Evolutionary conservation across 2,113 vertebrate genomes (phyloP).

Genomic region (Nycticorax nycticorax): DNA sequence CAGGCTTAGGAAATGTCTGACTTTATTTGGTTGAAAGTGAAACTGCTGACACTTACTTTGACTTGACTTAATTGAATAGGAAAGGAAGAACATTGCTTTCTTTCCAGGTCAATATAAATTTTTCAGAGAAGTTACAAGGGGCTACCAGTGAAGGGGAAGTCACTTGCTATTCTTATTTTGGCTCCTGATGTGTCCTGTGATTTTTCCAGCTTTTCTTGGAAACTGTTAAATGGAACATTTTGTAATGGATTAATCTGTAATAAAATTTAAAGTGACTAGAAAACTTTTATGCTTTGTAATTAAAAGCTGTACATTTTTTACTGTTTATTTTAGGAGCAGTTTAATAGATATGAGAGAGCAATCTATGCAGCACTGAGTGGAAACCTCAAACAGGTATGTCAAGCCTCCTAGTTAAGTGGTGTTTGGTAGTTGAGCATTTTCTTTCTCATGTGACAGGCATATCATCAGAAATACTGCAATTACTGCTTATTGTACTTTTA

Average conservation of each 20-base stretch:
- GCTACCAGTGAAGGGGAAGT: not conserved
- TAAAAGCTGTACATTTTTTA: not conserved
- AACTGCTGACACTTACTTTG: not conserved
- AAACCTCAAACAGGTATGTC: conserved; percentile 91
- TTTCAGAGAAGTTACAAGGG: not conserved
- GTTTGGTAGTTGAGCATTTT: not conserved
- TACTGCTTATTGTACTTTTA: not conserved
- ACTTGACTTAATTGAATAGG: not conserved
- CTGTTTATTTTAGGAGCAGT: conserved; percentile 83
- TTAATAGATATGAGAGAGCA: conserved; percentile 90
- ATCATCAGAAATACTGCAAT: not conserved
- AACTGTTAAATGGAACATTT: not conserved
- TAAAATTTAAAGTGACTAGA: not conserved
- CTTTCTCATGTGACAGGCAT: not conserved
- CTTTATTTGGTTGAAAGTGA: not conserved
- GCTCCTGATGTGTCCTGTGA: not conserved
- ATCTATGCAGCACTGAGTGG: conserved; percentile 95
- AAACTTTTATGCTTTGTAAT: not conserved
- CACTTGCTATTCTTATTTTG: not conserved
- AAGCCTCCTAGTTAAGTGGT: not conserved
- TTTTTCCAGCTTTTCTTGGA: not conserved
- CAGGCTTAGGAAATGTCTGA: not conserved
- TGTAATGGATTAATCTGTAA: not conserved
- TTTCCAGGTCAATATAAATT: not conserved
- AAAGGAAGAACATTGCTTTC: not conserved